Percentiles rank a stretch among this genome's conserved stretches.
These are phyloP conservation scores for Onchidella celtica DNA, from an alignment of 2,888 invertebrate species.

Conservation along the genomic window DNA sequence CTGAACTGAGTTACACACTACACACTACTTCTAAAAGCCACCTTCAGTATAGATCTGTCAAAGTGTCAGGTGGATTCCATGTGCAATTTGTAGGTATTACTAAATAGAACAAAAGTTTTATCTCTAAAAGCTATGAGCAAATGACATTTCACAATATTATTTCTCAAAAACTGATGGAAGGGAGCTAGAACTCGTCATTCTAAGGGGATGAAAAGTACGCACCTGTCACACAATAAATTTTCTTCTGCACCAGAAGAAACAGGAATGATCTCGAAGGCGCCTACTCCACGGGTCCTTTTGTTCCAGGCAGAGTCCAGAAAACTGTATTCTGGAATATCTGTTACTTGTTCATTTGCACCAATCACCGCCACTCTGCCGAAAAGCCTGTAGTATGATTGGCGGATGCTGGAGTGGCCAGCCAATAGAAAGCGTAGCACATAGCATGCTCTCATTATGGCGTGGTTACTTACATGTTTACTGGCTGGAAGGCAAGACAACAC, in stretches of 20 bases:
- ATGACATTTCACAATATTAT: no score
- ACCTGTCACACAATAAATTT: constrained; percentile 60
- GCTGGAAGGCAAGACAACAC: constrained; percentile 48
- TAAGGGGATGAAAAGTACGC: no score
- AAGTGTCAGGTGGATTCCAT: no score
- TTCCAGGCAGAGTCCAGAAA: constrained; percentile 54
- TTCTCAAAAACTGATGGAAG: no score
- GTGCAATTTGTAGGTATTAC: no score
- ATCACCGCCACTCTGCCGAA: constrained; percentile 67
- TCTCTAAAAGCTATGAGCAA: no score
- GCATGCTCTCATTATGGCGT: constrained; percentile 67
- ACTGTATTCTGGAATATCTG: constrained; percentile 65
- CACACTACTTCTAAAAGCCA: no score
- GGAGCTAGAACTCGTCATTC: no score
- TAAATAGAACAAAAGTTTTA: no score
- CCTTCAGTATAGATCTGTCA: no score
- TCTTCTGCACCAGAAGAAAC: constrained; percentile 64
- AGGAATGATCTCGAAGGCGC: constrained; percentile 59
- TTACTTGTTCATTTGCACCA: constrained; percentile 55
- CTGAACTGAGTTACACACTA: no score
- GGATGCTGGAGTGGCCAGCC: constrained; percentile 63
- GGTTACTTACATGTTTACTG: constrained; percentile 58
- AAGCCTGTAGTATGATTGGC: constrained; percentile 60
- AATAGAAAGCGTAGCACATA: constrained; percentile 69
- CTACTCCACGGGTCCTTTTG: constrained; percentile 60